Evolutionary conservation across 2,113 vertebrate species (phyloP).

Genomic region (Heterotis niloticus): DNA sequence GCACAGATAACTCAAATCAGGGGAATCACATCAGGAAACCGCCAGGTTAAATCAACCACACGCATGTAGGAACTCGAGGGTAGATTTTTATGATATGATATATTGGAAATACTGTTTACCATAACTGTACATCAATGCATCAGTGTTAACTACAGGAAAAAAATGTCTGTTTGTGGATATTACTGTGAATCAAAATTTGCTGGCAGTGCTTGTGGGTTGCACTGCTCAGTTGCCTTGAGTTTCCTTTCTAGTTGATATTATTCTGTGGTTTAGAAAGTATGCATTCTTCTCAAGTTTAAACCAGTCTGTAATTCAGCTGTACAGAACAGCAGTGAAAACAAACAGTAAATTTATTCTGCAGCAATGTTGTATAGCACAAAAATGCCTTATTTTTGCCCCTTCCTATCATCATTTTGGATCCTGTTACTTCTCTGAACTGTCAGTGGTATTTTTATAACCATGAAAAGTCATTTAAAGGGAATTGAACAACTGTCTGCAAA

Average conservation of each 20-base stretch:
- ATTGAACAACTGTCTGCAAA: too few relatives aligned
- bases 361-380: neutral
- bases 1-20: slow-evolving; percentile 47
- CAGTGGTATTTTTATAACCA: neutral
- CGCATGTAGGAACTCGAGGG: neutral
- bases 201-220: neutral
- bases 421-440: neutral
- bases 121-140: neutral
- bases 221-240: neutral
- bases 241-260: neutral
- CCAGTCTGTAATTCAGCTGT: neutral
- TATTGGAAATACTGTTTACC: neutral
- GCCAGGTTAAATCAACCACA: too few relatives aligned
- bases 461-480: too few relatives aligned
- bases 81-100: neutral
- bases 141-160: neutral
- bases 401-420: neutral
- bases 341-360: neutral
- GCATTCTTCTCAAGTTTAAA: neutral
- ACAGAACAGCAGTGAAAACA: neutral
- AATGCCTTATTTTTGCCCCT: neutral
- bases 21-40: slow-evolving; percentile 30
- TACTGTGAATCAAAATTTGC: neutral
- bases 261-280: neutral
- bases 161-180: neutral